Evolutionary conservation across 2,888 invertebrate species (phyloP).

Genomic region (Antitype chi): DNA sequence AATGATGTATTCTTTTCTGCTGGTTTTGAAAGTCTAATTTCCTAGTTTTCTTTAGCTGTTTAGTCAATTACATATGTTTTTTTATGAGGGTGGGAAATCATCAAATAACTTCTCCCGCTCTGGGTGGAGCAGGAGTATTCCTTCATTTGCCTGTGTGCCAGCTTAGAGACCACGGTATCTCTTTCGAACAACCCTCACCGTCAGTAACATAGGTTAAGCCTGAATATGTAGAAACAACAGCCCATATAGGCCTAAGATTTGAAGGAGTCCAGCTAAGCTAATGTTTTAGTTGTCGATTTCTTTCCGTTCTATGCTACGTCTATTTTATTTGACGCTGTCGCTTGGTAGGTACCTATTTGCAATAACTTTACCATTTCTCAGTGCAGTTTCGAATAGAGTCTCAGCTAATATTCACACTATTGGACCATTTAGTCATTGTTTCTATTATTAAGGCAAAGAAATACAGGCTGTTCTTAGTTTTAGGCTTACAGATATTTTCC

Average conservation of each 20-base stretch:
- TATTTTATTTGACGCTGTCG: too few species aligned
- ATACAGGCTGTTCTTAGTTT: not conserved
- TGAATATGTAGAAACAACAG: too few species aligned
- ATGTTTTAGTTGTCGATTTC: not conserved
- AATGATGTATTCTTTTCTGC: not conserved
- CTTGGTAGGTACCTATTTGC: not conserved
- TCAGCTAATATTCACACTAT: not conserved
- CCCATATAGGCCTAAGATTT: not conserved
- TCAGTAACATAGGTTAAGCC: too few species aligned
- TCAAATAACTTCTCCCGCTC: too few species aligned
- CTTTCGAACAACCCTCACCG: too few species aligned
- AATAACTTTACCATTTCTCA: not conserved
- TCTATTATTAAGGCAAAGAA: not conserved
- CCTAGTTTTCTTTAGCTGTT: not conserved
- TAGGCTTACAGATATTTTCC: not conserved
- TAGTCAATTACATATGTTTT: not conserved
- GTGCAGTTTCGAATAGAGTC: not conserved
- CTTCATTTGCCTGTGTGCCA: too few species aligned
- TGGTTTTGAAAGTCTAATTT: constrained; percentile 2
- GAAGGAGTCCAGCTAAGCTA: not conserved
- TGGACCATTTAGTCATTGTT: not conserved
- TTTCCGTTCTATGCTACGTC: too few species aligned
- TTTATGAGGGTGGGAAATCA: too few species aligned
- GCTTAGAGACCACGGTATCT: too few species aligned
- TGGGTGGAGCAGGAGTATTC: too few species aligned